Conservation (phyloP, 1,140 invertebrate genomes). For the Drosophila chauvacae region DNA sequence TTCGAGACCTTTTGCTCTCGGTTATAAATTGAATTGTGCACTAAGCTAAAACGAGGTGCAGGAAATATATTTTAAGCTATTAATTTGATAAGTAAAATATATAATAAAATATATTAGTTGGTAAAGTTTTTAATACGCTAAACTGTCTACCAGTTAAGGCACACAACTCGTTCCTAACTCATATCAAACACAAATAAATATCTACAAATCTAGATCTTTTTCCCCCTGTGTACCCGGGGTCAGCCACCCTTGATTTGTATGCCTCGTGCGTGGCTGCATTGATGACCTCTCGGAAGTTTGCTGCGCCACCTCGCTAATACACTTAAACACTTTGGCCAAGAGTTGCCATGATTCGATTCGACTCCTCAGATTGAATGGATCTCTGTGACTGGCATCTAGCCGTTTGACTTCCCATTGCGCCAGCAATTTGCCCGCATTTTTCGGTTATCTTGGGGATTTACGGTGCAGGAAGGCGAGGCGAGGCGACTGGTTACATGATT, state of each 20-base stretch:
- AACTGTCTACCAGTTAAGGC: background rate
- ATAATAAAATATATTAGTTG: background rate
- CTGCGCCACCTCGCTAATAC: conserved; percentile 38
- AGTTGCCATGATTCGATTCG: conserved; percentile 20
- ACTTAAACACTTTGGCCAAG: conserved; percentile 59
- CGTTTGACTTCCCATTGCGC: conserved; percentile 45
- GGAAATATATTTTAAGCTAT: background rate
- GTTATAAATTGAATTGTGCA: conserved; percentile 58
- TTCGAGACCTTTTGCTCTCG: conserved; percentile 12
- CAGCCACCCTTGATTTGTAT: conserved; percentile 56
- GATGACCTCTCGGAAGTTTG: conserved; percentile 27
- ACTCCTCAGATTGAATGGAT: conserved; percentile 15
- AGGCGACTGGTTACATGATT: conserved; percentile 47
- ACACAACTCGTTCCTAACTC: background rate
- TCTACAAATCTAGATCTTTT: background rate
- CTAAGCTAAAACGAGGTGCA: background rate
- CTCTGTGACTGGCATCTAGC: conserved; percentile 18
- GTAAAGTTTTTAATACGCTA: too few species aligned
- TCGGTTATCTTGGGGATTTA: background rate
- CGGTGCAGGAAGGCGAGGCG: background rate
- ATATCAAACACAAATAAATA: background rate
- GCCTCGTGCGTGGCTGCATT: conserved; percentile 45
- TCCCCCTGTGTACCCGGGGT: background rate
- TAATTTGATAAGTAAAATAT: background rate
- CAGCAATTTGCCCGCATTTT: conserved; percentile 27